Evolutionary conservation across 2,797 vertebrate species (phyloP).

Genomic region (Rhinichthys osculus): DNA sequence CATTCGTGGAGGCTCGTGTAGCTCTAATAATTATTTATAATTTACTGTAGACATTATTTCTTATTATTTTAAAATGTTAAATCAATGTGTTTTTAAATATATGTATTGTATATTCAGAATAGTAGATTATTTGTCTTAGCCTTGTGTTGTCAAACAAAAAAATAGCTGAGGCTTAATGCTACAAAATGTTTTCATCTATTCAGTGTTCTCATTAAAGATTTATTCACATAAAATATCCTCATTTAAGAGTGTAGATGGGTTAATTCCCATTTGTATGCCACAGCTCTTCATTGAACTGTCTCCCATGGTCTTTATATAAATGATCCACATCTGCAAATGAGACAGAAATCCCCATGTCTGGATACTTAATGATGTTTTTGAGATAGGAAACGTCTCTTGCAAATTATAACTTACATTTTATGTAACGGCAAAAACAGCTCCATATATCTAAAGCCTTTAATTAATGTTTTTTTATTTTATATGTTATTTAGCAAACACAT

Average conservation of each 20-base stretch:
- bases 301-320: slow-evolving; percentile 16
- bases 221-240: slow-evolving; percentile 67
- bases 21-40: neutral
- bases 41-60: neutral
- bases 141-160: slow-evolving; percentile 27
- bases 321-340: slow-evolving; percentile 23
- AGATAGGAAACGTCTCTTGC: slow-evolving; percentile 10
- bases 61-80: slow-evolving; percentile 7
- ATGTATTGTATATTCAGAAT: slow-evolving; percentile 23
- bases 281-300: neutral
- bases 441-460: neutral
- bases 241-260: slow-evolving; percentile 27
- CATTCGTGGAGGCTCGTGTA: slow-evolving; percentile 1
- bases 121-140: neutral
- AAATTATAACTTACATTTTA: slow-evolving; percentile 3
- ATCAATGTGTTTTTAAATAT: slow-evolving; percentile 6
- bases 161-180: slow-evolving; percentile 46
- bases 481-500: neutral
- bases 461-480: neutral
- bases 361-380: slow-evolving; percentile 5
- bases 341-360: slow-evolving; percentile 13
- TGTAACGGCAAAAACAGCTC: neutral
- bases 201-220: slow-evolving; percentile 76
- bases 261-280: slow-evolving; percentile 19
- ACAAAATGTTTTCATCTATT: slow-evolving; percentile 61